phyloP scores from a whole-genome alignment of 2,797 vertebrate species.

The Crypturellus tataupa region DNA sequence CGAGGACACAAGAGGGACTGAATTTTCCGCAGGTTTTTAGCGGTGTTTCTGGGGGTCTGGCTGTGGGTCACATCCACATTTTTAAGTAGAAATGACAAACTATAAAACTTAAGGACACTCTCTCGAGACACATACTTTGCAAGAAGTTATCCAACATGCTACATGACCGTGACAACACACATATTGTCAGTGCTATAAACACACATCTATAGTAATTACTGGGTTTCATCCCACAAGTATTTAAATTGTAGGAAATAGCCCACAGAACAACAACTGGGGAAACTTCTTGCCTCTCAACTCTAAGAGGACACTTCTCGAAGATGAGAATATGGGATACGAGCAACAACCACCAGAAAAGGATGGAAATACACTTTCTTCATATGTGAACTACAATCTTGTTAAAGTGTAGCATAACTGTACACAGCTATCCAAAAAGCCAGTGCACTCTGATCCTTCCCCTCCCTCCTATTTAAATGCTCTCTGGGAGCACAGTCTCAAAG shows the following conservation, averaged over 20 bases:
- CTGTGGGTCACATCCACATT: not conserved
- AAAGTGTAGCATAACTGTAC: not conserved
- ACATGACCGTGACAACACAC: not conserved
- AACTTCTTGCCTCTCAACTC: not conserved
- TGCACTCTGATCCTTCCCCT: not conserved
- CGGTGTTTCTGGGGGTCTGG: not conserved
- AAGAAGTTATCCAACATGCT: not conserved
- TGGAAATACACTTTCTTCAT: not conserved
- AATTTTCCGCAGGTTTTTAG: not conserved
- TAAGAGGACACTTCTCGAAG: not conserved
- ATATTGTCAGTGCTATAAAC: not conserved
- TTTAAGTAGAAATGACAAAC: not conserved
- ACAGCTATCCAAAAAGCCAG: not conserved
- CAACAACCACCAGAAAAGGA: not conserved
- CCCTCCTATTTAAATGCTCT: conserved; percentile 26
- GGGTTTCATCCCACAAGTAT: not conserved
- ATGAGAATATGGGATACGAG: not conserved
- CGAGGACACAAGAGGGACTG: not conserved
- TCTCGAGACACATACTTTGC: not conserved
- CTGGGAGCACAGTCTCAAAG: conserved; percentile 30
- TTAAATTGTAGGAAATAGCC: not conserved
- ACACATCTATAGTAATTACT: not conserved
- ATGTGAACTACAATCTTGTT: not conserved
- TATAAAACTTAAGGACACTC: not conserved
- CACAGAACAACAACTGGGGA: not conserved